phyloP scores from a whole-genome alignment of 2,113 vertebrate species.

The Mormyrus iriodes region DNA sequence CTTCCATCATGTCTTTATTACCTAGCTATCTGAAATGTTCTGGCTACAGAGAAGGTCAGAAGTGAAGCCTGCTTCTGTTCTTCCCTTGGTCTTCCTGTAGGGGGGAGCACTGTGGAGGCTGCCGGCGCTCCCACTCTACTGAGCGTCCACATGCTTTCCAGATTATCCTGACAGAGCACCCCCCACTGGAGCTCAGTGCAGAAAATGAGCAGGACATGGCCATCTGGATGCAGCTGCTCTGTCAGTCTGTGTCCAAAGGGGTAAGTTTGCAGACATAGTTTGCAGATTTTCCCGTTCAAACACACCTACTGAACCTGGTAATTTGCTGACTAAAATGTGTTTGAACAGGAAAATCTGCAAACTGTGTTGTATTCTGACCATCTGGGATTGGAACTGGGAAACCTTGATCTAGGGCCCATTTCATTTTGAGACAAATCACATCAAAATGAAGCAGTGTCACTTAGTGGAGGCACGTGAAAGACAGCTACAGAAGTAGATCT shows the following conservation, averaged over 20 bases:
- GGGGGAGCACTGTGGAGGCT: constrained; percentile 91
- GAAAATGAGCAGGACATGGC: constrained; percentile 90
- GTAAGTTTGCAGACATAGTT: constrained; percentile 52
- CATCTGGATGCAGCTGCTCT: constrained; percentile 91
- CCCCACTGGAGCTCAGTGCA: constrained; percentile 84
- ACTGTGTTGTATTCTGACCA: too few species aligned
- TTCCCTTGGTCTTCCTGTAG: constrained; percentile 47
- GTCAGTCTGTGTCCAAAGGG: constrained; percentile 95
- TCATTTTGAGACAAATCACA: too few species aligned
- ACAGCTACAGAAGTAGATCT: too few species aligned
- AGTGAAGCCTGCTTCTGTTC: background rate
- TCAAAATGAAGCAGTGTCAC: too few species aligned
- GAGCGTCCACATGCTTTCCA: constrained; percentile 91
- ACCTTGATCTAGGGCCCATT: too few species aligned
- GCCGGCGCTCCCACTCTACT: constrained; percentile 80
- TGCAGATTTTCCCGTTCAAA: too few species aligned
- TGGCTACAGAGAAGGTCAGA: background rate
- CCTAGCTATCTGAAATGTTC: background rate
- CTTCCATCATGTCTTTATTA: background rate
- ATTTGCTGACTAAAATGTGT: too few species aligned
- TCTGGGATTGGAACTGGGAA: too few species aligned
- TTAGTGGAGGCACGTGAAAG: too few species aligned
- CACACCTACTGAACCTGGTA: too few species aligned
- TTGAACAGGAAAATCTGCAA: too few species aligned
- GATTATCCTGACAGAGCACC: constrained; percentile 81